Conservation (phyloP, 2,113 vertebrate genomes). For the Carassius gibelio region DNA sequence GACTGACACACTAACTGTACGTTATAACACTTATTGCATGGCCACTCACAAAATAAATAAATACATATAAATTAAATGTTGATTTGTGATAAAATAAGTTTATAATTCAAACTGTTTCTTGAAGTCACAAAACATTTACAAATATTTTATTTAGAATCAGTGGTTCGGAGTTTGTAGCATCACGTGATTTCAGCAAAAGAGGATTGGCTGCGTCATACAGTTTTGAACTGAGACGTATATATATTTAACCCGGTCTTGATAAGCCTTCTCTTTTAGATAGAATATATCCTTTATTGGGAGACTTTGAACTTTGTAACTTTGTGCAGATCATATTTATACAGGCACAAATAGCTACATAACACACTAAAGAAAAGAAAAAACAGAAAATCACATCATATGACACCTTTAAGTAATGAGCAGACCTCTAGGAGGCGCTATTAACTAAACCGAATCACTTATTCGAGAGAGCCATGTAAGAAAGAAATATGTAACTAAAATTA, state of each 20-base stretch:
- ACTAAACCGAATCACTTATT: neutral
- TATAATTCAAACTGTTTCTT: neutral
- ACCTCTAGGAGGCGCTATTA: neutral
- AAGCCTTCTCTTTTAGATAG: too few relatives aligned
- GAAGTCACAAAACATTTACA: neutral
- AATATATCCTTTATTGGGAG: too few relatives aligned
- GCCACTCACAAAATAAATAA: neutral
- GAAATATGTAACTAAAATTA: neutral
- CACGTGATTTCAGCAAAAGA: neutral
- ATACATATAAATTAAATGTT: neutral
- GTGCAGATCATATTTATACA: too few relatives aligned
- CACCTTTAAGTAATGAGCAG: too few relatives aligned
- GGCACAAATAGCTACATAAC: too few relatives aligned
- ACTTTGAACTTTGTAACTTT: too few relatives aligned
- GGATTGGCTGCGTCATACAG: neutral
- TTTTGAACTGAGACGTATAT: neutral
- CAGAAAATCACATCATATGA: too few relatives aligned
- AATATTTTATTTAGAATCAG: neutral
- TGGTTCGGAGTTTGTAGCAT: neutral
- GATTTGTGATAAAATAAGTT: neutral
- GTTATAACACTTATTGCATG: neutral
- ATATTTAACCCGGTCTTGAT: too few relatives aligned
- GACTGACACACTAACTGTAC: neutral
- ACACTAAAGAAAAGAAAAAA: too few relatives aligned
- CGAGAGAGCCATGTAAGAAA: neutral